Conservation (phyloP, 37 sponge, comb jelly and placozoan genomes). For the Crambe crambe region DNA sequence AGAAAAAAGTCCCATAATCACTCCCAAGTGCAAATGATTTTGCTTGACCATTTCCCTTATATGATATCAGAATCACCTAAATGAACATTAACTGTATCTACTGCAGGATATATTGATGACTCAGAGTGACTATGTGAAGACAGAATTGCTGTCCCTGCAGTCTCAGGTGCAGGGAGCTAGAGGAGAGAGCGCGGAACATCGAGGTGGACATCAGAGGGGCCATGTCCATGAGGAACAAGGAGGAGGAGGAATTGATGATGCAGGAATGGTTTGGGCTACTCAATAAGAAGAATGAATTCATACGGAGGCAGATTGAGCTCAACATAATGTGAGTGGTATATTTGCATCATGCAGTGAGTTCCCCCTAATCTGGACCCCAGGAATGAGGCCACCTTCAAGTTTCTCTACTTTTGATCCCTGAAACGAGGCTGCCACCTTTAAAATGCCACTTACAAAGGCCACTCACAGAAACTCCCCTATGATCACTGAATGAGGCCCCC, state of each 20-base stretch:
- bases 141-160: conserved; percentile 39
- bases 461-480: no score
- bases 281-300: conserved; percentile 72
- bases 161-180: conserved; percentile 48
- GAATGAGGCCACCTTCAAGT: background rate
- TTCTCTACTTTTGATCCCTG: background rate
- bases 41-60: no score
- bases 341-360: background rate
- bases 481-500: no score
- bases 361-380: background rate
- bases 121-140: conserved; percentile 65
- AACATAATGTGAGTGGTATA: conserved; percentile 63
- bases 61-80: no score
- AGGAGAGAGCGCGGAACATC: conserved; percentile 47
- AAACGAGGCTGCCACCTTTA: background rate
- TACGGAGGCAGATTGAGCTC: conserved; percentile 66
- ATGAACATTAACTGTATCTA: no score
- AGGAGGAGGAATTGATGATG: conserved; percentile 59
- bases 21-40: no score
- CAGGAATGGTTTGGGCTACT: conserved; percentile 70
- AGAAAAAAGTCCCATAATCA: no score
- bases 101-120: conserved; percentile 49
- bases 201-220: conserved; percentile 69
- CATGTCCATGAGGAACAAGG: conserved; percentile 54
- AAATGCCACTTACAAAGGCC: no score